Percentiles rank a stretch among this genome's conserved stretches.
Conservation (phyloP, 1,140 invertebrate genomes). For the Pararge aegeria region DNA sequence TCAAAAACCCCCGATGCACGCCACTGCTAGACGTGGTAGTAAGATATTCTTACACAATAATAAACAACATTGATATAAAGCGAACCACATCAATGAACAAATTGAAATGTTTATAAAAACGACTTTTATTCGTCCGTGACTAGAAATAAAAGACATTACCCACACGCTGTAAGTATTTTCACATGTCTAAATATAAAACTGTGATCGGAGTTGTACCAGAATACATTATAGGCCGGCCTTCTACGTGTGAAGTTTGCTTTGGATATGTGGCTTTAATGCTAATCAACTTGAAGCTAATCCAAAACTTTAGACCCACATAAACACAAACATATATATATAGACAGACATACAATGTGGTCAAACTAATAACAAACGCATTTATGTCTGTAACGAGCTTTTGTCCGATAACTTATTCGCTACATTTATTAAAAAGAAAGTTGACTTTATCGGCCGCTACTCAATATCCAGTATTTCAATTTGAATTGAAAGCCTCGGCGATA, state of each 20-base stretch:
- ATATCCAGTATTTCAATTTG: too few relatives aligned
- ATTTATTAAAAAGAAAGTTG: too few relatives aligned
- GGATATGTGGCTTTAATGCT: neutral
- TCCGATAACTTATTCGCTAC: too few relatives aligned
- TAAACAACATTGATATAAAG: neutral
- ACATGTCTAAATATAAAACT: conserved; percentile 24
- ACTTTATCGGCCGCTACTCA: too few relatives aligned
- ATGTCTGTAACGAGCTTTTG: too few relatives aligned
- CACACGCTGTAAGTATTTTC: conserved; percentile 21
- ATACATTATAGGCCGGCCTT: conserved; percentile 8
- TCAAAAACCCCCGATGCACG: too few relatives aligned
- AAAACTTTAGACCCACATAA: too few relatives aligned
- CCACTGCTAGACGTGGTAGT: too few relatives aligned
- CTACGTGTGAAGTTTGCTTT: conserved; percentile 3
- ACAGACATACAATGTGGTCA: too few relatives aligned
- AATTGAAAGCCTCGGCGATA: too few relatives aligned
- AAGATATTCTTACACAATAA: neutral
- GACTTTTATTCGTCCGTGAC: conserved; percentile 28
- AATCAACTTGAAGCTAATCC: neutral
- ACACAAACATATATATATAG: too few relatives aligned
- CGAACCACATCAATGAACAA: conserved; percentile 3
- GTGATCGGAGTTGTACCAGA: conserved; percentile 12
- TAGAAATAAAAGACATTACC: conserved; percentile 23
- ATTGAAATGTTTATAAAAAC: conserved; percentile 11
- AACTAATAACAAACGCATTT: too few relatives aligned